Evolutionary conservation across 2,113 vertebrate genomes (phyloP).

Genomic region (Copsychus sechellarum): DNA sequence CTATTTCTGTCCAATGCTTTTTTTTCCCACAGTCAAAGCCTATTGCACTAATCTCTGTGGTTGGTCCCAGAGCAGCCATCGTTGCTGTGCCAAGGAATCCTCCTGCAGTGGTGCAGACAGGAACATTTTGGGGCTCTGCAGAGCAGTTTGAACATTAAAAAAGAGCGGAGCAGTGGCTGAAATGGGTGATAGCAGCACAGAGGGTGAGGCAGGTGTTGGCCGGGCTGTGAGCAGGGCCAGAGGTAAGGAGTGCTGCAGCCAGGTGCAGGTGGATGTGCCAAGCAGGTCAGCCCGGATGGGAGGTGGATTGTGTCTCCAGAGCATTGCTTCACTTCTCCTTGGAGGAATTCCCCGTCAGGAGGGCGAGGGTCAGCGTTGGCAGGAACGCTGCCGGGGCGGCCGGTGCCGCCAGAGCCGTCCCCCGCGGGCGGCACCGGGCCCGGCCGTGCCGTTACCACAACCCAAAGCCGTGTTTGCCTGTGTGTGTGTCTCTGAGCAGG

Average conservation of each 20-base stretch:
- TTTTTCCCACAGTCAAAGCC: not conserved
- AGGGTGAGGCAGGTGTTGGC: not conserved
- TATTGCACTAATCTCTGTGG: not conserved
- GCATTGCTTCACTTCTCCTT: not conserved
- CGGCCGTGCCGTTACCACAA: too few relatives aligned
- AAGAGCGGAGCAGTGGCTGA: not conserved
- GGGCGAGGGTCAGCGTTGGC: too few relatives aligned
- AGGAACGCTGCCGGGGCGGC: too few relatives aligned
- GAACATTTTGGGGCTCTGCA: not conserved
- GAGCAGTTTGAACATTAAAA: not conserved
- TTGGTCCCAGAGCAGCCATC: not conserved
- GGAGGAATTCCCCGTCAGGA: not conserved
- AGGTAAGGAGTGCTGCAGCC: not conserved
- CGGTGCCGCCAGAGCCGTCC: too few relatives aligned
- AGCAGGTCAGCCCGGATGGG: not conserved
- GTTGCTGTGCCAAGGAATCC: not conserved
- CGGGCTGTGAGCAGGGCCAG: not conserved
- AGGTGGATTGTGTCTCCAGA: not conserved
- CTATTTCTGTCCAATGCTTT: not conserved
- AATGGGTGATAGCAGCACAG: not conserved
- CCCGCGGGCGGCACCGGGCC: too few relatives aligned
- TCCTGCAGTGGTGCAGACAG: not conserved
- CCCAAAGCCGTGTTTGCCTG: too few relatives aligned
- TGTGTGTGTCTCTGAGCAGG: slow-evolving; percentile 80
- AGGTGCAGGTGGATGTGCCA: not conserved